A percentile compares a stretch with the other conserved stretches of the same genome.
Conservation (phyloP, 2,113 vertebrate species). For the Semicossyphus pulcher region DNA sequence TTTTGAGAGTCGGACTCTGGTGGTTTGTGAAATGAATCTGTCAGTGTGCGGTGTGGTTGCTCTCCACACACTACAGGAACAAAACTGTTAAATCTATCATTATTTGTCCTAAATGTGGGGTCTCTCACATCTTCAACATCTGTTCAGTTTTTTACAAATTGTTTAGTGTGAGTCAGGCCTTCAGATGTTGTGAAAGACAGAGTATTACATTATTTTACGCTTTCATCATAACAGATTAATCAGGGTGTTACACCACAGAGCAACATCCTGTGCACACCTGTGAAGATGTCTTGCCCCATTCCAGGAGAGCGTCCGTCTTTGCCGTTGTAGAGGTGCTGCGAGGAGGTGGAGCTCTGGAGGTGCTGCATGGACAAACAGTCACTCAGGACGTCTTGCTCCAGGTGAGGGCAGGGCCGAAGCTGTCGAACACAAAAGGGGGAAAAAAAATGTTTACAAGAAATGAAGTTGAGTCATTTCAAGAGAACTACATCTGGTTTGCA, state of each 20-base stretch:
- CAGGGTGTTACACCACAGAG: conserved; percentile 1
- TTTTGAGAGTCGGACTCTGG: too few relatives aligned
- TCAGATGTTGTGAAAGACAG: too few relatives aligned
- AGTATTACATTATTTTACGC: not conserved
- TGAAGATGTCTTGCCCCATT: conserved; percentile 89
- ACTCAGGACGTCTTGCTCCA: conserved; percentile 88
- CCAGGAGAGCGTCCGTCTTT: conserved; percentile 85
- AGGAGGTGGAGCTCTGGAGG: conserved; percentile 85
- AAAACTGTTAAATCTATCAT: too few relatives aligned
- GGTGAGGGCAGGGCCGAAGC: conserved; percentile 88
- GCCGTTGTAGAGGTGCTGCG: conserved; percentile 87
- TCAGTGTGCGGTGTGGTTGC: too few relatives aligned
- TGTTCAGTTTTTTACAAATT: too few relatives aligned
- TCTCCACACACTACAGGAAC: too few relatives aligned
- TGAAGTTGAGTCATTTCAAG: conserved; percentile 14
- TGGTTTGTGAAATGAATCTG: too few relatives aligned
- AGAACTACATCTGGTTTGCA: conserved; percentile 32
- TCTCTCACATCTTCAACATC: too few relatives aligned
- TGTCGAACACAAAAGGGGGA: conserved; percentile 64
- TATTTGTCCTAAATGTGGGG: too few relatives aligned
- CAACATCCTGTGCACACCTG: conserved; percentile 81
- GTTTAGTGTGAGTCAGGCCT: too few relatives aligned
- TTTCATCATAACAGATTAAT: too few relatives aligned
- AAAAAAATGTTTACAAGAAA: conserved; percentile 16
- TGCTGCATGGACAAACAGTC: conserved; percentile 92